Evolutionary conservation across 2,113 vertebrate genomes (phyloP).

Genomic region (Pipa parva): DNA sequence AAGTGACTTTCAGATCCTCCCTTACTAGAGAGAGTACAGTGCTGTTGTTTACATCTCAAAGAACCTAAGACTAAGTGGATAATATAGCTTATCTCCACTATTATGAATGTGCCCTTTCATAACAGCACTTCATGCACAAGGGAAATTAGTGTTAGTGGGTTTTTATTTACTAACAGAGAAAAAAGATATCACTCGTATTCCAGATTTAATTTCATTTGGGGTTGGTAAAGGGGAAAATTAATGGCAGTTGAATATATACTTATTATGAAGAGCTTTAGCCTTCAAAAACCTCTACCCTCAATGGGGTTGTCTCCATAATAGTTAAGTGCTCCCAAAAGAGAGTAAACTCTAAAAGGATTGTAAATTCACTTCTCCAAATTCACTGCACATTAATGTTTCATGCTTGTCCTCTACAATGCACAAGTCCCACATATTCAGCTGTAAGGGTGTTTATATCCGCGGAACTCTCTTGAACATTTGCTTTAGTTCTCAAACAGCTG

Average conservation of each 20-base stretch:
- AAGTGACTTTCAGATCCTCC: no score
- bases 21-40: no score
- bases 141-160: no score
- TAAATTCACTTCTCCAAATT: conserved; percentile 57
- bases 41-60: no score
- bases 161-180: no score
- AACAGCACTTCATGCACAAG: no score
- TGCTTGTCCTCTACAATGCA: conserved; percentile 57
- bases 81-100: no score
- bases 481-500: conserved; percentile 82
- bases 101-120: no score
- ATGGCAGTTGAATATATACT: neutral
- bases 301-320: conserved; percentile 54
- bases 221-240: no score
- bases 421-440: conserved; percentile 61
- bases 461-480: conserved; percentile 79
- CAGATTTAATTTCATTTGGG: no score
- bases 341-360: conserved; percentile 55
- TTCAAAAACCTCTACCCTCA: neutral
- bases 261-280: neutral
- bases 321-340: conserved; percentile 58
- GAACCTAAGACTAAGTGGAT: no score
- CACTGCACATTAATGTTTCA: conserved; percentile 67
- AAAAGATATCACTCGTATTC: no score
- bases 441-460: conserved; percentile 74